Evolutionary conservation across 2,797 vertebrate genomes (phyloP).

Genomic region (Poeciliopsis presidionis): DNA sequence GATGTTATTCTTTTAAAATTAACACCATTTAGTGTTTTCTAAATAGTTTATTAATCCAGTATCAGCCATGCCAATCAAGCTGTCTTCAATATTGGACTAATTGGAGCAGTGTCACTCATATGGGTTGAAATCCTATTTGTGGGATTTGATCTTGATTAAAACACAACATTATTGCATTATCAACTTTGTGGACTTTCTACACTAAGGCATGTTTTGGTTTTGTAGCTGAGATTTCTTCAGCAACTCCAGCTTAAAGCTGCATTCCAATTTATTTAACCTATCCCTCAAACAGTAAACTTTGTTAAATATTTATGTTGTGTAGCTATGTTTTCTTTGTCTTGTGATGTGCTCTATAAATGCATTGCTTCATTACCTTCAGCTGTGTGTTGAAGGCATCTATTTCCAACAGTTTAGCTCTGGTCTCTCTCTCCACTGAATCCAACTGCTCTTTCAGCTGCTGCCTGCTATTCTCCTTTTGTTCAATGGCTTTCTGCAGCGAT

Average conservation of each 20-base stretch:
- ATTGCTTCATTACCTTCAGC: slow-evolving; percentile 87
- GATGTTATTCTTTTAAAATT: neutral
- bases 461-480: slow-evolving; percentile 89
- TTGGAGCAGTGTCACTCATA: neutral
- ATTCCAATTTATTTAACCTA: neutral
- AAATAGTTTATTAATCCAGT: neutral
- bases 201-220: neutral
- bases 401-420: slow-evolving; percentile 92
- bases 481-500: slow-evolving; percentile 91
- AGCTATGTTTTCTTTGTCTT: neutral
- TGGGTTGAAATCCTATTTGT: neutral
- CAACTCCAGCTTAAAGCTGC: neutral
- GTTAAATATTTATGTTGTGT: neutral
- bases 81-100: neutral
- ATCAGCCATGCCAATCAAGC: neutral
- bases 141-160: neutral
- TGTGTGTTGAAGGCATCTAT: slow-evolving; percentile 98
- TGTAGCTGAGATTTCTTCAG: neutral
- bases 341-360: neutral
- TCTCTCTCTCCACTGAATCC: slow-evolving; percentile 94
- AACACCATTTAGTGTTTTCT: neutral
- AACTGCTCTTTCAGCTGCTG: slow-evolving; percentile 93
- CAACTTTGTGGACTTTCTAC: neutral
- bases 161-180: neutral
- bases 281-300: neutral